Percentiles rank a stretch among this genome's conserved stretches.
Conservation (phyloP, 2,113 vertebrate genomes). For the Trematocara unimaculatum region DNA sequence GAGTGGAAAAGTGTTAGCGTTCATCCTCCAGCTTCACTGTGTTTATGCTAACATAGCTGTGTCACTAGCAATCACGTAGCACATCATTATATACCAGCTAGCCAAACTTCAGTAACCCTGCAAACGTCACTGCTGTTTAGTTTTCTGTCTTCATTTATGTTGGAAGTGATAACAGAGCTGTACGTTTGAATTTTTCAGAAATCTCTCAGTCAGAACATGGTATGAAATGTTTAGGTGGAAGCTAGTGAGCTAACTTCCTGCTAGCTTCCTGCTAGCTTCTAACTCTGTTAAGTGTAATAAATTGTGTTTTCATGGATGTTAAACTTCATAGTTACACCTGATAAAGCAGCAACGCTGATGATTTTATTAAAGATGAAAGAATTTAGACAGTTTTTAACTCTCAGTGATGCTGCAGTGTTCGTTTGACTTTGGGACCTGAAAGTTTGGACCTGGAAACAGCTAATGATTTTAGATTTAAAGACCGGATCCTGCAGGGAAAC, state of each 20-base stretch:
- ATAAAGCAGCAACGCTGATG: neutral
- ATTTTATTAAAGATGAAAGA: neutral
- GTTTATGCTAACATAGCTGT: neutral
- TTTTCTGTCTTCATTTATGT: neutral
- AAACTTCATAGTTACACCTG: neutral
- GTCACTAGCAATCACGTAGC: neutral
- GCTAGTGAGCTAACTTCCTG: neutral
- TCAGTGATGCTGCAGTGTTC: neutral
- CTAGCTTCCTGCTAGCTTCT: neutral
- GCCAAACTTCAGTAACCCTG: neutral
- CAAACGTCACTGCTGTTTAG: neutral
- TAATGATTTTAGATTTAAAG: neutral
- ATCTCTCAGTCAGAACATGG: neutral
- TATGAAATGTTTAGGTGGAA: neutral
- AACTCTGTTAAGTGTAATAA: neutral
- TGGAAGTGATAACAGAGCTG: neutral
- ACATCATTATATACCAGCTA: neutral
- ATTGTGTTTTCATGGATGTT: neutral
- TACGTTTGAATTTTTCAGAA: neutral
- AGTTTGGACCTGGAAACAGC: accelerated
- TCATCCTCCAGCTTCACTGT: too few relatives aligned
- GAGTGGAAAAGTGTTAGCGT: neutral
- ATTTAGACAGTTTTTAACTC: neutral
- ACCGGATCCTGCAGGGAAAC: neutral
- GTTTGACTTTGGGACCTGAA: neutral